These are phyloP conservation scores for Phocides pigmalion DNA, from an alignment of 1,140 invertebrate genomes.

Conservation along the genomic window DNA sequence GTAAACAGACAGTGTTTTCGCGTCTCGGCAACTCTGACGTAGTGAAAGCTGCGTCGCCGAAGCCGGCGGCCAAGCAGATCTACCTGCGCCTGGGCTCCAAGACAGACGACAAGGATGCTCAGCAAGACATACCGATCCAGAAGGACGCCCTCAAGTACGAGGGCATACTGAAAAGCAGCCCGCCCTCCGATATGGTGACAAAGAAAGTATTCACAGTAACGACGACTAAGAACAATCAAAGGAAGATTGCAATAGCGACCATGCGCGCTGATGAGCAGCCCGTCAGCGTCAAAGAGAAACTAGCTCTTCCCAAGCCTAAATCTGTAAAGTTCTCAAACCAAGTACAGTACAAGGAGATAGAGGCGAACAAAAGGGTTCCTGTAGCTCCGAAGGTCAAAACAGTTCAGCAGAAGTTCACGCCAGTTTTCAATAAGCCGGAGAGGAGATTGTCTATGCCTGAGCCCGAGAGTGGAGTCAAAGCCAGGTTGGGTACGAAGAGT, in stretches of 20 bases:
- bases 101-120: slow-evolving; percentile 33
- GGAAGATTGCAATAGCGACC: slow-evolving; percentile 65
- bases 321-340: slow-evolving; percentile 79
- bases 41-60: slow-evolving; percentile 31
- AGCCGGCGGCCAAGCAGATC: slow-evolving; percentile 57
- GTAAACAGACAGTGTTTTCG: slow-evolving; percentile 66
- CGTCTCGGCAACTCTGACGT: slow-evolving; percentile 63
- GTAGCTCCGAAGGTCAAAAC: slow-evolving; percentile 32
- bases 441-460: slow-evolving; percentile 71
- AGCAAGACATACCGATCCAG: slow-evolving; percentile 49
- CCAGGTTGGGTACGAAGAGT: slow-evolving; percentile 60
- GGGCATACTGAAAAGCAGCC: slow-evolving; percentile 68
- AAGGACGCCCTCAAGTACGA: slow-evolving; percentile 78
- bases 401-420: slow-evolving; percentile 44
- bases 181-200: slow-evolving; percentile 24
- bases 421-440: slow-evolving; percentile 74
- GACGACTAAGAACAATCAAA: slow-evolving; percentile 56
- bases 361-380: slow-evolving; percentile 42
- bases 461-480: slow-evolving; percentile 51
- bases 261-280: slow-evolving; percentile 79
- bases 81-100: slow-evolving; percentile 72
- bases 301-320: slow-evolving; percentile 64
- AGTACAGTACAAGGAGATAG: slow-evolving; percentile 80
- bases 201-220: slow-evolving; percentile 73
- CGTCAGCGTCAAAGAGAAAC: slow-evolving; percentile 72